phyloP scores from a whole-genome alignment of 1,140 invertebrate genomes.

The Oreohelix idahoensis region DNA sequence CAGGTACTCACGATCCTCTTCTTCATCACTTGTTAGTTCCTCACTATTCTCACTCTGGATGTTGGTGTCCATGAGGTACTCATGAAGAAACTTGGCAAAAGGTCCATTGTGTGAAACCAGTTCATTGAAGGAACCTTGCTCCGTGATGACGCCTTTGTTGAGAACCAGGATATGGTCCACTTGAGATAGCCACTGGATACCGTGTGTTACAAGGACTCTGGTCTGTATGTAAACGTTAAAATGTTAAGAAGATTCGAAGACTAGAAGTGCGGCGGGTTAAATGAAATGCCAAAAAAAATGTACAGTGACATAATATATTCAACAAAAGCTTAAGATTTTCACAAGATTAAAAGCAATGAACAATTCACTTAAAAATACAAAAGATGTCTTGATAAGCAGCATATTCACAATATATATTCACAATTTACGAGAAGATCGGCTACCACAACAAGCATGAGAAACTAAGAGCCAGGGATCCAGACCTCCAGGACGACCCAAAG shows the following conservation, averaged over 20 bases:
- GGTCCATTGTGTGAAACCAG: slow-evolving; percentile 51
- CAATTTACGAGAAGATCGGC: too few species aligned
- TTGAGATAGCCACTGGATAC: slow-evolving; percentile 56
- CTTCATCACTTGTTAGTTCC: background rate
- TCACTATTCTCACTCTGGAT: background rate
- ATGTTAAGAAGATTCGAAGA: too few species aligned
- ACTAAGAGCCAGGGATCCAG: too few species aligned
- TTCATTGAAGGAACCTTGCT: slow-evolving; percentile 66
- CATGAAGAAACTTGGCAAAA: slow-evolving; percentile 57
- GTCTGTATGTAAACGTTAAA: slow-evolving; percentile 44
- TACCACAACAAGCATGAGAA: too few species aligned
- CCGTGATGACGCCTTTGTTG: slow-evolving; percentile 59
- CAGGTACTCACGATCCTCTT: background rate
- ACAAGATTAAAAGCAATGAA: background rate
- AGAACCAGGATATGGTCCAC: slow-evolving; percentile 68
- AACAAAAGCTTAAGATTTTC: too few species aligned
- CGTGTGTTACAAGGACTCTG: slow-evolving; percentile 56
- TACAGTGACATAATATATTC: too few species aligned
- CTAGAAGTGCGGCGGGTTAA: too few species aligned
- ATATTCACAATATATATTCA: too few species aligned
- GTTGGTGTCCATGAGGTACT: slow-evolving; percentile 27
- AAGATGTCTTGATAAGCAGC: too few species aligned
- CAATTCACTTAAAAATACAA: too few species aligned
- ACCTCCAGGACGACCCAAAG: too few species aligned
- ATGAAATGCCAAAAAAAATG: too few species aligned